These are phyloP conservation scores for Centrocercus urophasianus DNA, from an alignment of 2,113 vertebrate genomes.

Conservation along the genomic window DNA sequence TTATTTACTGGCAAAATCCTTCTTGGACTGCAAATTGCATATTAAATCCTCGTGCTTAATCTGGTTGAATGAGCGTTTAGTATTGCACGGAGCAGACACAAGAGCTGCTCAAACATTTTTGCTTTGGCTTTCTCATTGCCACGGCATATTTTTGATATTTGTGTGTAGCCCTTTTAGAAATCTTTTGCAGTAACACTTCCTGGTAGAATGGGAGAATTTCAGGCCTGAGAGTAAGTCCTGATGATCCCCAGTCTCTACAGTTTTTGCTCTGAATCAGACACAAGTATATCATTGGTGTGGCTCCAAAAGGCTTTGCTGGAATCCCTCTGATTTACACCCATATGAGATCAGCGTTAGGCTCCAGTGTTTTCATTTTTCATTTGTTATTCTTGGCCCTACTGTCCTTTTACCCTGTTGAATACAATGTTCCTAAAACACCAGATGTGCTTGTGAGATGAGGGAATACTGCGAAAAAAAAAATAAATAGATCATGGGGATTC, in stretches of 20 bases:
- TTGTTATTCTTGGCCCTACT: constrained; percentile 59
- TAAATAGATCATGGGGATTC: neutral
- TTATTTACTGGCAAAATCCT: neutral
- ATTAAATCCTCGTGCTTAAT: neutral
- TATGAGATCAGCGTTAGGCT: constrained; percentile 64
- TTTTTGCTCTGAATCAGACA: constrained; percentile 14
- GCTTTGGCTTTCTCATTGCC: neutral
- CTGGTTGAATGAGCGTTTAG: neutral
- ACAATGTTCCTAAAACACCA: constrained; percentile 72
- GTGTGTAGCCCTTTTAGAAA: neutral
- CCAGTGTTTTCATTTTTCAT: constrained; percentile 60
- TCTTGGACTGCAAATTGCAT: neutral
- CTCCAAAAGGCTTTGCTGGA: constrained; percentile 58
- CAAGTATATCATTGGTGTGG: constrained; percentile 40
- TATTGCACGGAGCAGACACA: neutral
- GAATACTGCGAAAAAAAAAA: neutral
- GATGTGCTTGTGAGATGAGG: constrained; percentile 54
- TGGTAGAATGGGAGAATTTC: constrained; percentile 17
- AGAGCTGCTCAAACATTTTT: neutral
- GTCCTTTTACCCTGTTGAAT: constrained; percentile 58
- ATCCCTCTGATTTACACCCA: constrained; percentile 59
- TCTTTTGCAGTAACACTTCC: constrained; percentile 3
- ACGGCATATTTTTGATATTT: neutral
- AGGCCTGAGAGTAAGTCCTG: neutral
- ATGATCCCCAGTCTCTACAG: neutral